These are phyloP conservation scores for Bothrops jararaca DNA, from an alignment of 2,113 vertebrate genomes.

Conservation along the genomic window DNA sequence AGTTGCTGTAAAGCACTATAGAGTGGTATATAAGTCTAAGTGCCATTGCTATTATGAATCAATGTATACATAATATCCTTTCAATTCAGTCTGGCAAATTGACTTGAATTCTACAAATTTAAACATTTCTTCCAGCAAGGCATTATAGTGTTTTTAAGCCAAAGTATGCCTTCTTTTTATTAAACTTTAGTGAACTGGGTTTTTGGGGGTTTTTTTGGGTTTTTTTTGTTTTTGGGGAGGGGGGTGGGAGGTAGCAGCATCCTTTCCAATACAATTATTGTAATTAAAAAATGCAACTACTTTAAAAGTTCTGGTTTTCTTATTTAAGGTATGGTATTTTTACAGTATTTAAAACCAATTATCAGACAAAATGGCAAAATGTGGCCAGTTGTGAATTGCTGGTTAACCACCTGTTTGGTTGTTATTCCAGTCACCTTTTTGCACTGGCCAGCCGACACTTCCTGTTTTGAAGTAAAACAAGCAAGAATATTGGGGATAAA, in stretches of 20 bases:
- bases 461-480: neutral
- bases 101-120: neutral
- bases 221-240: too few species aligned
- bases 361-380: neutral
- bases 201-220: neutral
- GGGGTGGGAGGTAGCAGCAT: neutral
- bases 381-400: neutral
- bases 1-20: neutral
- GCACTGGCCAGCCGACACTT: neutral
- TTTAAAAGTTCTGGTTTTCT: neutral
- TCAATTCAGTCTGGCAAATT: neutral
- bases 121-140: neutral
- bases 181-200: neutral
- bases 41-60: neutral
- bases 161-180: neutral
- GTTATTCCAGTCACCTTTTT: neutral
- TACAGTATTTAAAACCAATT: neutral
- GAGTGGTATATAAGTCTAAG: neutral
- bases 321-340: neutral
- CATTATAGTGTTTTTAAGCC: neutral
- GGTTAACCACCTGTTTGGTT: neutral
- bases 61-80: neutral
- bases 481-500: neutral
- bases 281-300: neutral
- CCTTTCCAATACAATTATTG: neutral